phyloP scores from a whole-genome alignment of 2,888 invertebrate species.

The Drosophila flavopinicola region DNA sequence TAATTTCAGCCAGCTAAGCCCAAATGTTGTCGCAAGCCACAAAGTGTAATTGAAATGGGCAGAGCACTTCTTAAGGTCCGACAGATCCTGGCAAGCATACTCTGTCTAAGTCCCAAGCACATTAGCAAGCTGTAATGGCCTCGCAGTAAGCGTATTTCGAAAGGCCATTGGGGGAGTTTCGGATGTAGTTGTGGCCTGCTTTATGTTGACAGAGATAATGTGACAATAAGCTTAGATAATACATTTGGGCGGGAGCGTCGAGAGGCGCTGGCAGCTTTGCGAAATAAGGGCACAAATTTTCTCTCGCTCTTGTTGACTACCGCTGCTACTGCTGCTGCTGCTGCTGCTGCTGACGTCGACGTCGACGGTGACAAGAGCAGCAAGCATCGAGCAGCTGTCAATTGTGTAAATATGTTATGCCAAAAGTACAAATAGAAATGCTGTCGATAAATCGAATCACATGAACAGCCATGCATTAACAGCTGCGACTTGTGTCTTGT shows the following conservation, averaged over 20 bases:
- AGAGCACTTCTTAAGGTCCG: constrained; percentile 3
- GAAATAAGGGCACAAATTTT: constrained; percentile 1
- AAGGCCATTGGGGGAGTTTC: constrained; percentile 4
- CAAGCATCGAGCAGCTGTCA: constrained; percentile 63
- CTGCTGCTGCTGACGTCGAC: constrained; percentile 12
- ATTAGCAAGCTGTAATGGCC: constrained; percentile 25
- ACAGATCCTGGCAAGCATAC: not conserved
- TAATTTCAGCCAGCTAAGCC: not conserved
- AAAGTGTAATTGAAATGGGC: constrained; percentile 3
- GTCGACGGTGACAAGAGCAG: constrained; percentile 19
- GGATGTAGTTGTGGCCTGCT: constrained; percentile 34
- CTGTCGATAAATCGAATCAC: constrained; percentile 75
- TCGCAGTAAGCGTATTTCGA: constrained; percentile 25
- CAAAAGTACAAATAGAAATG: constrained; percentile 72
- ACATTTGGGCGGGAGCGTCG: constrained; percentile 12
- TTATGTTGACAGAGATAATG: constrained; percentile 69
- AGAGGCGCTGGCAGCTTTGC: not conserved
- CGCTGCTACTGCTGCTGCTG: not conserved
- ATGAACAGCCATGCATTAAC: constrained; percentile 68
- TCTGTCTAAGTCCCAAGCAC: constrained; percentile 1
- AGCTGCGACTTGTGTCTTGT: constrained; percentile 58
- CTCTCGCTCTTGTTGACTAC: constrained; percentile 8
- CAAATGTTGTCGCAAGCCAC: not conserved
- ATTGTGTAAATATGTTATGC: constrained; percentile 78
- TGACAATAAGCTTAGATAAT: constrained; percentile 77